Evolutionary conservation across 1,140 invertebrate genomes (phyloP), one percentile per base, ranked within the genome.

Genomic region (Coelopa frigida): DNA sequence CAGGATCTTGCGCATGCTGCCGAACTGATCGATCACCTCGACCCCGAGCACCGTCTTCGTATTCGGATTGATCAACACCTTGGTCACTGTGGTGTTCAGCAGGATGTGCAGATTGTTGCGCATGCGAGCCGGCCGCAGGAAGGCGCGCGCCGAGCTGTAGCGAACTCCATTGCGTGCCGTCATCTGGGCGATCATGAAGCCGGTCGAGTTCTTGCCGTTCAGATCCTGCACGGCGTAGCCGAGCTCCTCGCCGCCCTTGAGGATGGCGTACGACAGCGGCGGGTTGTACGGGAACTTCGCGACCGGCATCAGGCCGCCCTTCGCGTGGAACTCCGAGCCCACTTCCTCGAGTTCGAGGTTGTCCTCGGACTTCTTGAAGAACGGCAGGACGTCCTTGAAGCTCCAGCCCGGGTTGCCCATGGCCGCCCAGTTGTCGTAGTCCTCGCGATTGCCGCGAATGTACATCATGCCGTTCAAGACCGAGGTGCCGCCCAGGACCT

Each of bases 401-500:
- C 83, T 81, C 94, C 94, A 98, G 20, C 90, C 90, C 3, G 78
- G 73, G 55, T 89, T 91, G 2, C 94, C 94, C 37, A 84, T 73
- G 5, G 75, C 77, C 6, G 86, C 86, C 94, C 94, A 98, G 37
- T 82, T 73, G 61, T 98, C 89, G 69, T 85, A 98, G 70, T 98
- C 94, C 53, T 81, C 81, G 8, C 83, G 78, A 55, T 92, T 87
- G 3, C 94, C 94, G 38, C 94, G 76, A 46, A 96, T 91, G 68
- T 98, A 97, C 72, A 92, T 92, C 93, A 98, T 97, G 2, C 91
- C 92, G 67, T 98, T 98, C 71, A 98, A 80, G 0, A 92, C 89
- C 21, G 90, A 93, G 1, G 89, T 94, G 2, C 94, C 94, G 15
- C 93, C 93, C 3, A 93, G 66, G 0, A 89, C 86, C 72, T 91